phyloP scores from a whole-genome alignment of 2,113 vertebrate genomes.

The Engraulis encrasicolus region DNA sequence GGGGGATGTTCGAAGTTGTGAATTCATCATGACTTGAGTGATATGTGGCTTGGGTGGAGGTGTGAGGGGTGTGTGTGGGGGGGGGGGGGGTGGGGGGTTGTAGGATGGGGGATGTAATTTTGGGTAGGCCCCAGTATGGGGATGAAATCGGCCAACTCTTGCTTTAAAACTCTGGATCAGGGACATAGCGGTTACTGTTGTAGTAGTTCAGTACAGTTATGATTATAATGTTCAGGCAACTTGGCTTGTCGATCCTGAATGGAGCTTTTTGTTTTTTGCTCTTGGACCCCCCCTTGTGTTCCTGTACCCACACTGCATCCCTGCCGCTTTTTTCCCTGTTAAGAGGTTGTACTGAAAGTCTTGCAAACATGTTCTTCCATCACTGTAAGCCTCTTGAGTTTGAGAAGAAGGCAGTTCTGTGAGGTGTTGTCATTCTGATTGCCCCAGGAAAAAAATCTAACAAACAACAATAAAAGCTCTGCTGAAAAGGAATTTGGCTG shows the following conservation, averaged over 20 bases:
- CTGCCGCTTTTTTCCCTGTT: background rate
- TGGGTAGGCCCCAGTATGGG: too few relatives aligned
- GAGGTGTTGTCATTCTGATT: conserved; percentile 43
- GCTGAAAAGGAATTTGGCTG: conserved; percentile 43
- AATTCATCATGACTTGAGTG: background rate
- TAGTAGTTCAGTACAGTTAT: too few relatives aligned
- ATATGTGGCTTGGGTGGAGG: conserved; percentile 9
- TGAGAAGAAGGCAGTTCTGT: conserved; percentile 41
- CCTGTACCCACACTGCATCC: background rate
- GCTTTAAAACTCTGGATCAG: background rate
- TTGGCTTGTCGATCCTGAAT: background rate
- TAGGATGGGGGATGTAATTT: background rate
- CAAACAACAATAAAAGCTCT: conserved; percentile 58
- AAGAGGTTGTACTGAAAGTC: background rate
- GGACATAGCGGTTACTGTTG: background rate
- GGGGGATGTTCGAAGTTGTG: background rate
- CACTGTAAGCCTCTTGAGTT: conserved; percentile 41
- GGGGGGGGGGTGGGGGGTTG: background rate
- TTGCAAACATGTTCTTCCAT: conserved; percentile 47
- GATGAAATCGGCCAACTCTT: too few relatives aligned
- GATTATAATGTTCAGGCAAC: background rate
- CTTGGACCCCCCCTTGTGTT: conserved; percentile 44
- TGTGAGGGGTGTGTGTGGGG: conserved; percentile 18
- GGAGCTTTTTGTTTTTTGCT: background rate
- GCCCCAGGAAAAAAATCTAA: conserved; percentile 54